These are phyloP conservation scores for Brachyhypopomus gauderio DNA, from an alignment of 2,113 vertebrate species.

Conservation along the genomic window DNA sequence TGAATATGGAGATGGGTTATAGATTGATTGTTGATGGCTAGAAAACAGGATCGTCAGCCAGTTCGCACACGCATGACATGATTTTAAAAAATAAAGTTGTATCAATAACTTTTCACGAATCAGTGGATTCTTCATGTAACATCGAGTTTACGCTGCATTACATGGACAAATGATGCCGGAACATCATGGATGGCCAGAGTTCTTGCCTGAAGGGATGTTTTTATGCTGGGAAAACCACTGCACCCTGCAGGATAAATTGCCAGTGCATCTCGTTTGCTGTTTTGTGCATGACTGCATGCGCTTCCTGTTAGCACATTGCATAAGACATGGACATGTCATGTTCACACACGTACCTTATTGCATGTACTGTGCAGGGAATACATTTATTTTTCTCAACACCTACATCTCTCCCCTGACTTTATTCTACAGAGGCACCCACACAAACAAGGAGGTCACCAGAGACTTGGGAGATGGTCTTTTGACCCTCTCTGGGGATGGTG, in stretches of 20 bases:
- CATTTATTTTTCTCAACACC: conserved; percentile 39
- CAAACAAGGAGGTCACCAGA: conserved; percentile 45
- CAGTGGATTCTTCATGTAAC: neutral
- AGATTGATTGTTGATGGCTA: conserved; percentile 14
- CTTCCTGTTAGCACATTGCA: neutral
- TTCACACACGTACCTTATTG: conserved; percentile 24
- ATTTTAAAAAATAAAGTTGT: neutral
- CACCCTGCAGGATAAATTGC: neutral
- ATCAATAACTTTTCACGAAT: neutral
- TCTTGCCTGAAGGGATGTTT: neutral
- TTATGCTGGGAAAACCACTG: conserved; percentile 6
- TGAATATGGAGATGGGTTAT: neutral
- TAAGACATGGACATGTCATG: conserved; percentile 7
- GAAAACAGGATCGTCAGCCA: neutral
- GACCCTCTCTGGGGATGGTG: conserved; percentile 27
- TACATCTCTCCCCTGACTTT: conserved; percentile 19
- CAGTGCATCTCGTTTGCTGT: neutral
- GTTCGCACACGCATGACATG: neutral
- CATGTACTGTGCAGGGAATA: conserved; percentile 33
- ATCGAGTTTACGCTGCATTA: neutral
- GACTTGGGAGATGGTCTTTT: conserved; percentile 33
- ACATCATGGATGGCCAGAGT: neutral
- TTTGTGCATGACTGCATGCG: conserved; percentile 2
- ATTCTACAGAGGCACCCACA: conserved; percentile 25
- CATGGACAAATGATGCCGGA: neutral